Percentiles rank a stretch among this genome's conserved stretches.
phyloP scores from a whole-genome alignment of 2,797 vertebrate species.

The Benthosema pterotum region DNA sequence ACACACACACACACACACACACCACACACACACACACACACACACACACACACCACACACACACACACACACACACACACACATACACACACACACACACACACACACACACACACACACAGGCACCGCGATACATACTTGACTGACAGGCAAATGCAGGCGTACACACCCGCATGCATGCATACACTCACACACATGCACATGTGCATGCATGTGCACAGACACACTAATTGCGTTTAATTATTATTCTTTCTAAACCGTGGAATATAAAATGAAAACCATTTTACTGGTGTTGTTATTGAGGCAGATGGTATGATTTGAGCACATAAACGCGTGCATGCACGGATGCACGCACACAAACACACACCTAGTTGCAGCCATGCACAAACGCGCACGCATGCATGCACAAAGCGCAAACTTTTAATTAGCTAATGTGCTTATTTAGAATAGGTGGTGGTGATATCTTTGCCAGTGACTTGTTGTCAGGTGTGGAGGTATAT shows the following conservation, averaged over 20 bases:
- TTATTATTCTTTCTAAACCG: neutral
- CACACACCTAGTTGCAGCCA: neutral
- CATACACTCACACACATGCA: neutral
- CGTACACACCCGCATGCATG: neutral
- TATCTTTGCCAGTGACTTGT: too few relatives aligned
- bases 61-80: slow-evolving; percentile 1
- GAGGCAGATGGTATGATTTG: neutral
- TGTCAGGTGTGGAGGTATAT: too few relatives aligned
- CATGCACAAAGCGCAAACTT: neutral
- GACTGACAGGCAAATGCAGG: slow-evolving; percentile 13
- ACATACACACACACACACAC: neutral
- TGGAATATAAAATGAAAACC: neutral
- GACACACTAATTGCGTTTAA: neutral
- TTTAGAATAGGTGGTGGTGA: too few relatives aligned
- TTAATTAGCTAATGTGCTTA: neutral
- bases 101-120: neutral
- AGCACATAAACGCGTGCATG: too few relatives aligned
- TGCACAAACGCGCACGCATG: neutral
- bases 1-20: neutral
- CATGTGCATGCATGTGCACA: slow-evolving; percentile 3
- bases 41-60: neutral
- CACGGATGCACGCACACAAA: neutral
- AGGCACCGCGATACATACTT: too few relatives aligned
- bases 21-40: neutral
- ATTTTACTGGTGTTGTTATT: neutral